phyloP scores from a whole-genome alignment of 1,140 invertebrate species.

The Belonocnema kinseyi region DNA sequence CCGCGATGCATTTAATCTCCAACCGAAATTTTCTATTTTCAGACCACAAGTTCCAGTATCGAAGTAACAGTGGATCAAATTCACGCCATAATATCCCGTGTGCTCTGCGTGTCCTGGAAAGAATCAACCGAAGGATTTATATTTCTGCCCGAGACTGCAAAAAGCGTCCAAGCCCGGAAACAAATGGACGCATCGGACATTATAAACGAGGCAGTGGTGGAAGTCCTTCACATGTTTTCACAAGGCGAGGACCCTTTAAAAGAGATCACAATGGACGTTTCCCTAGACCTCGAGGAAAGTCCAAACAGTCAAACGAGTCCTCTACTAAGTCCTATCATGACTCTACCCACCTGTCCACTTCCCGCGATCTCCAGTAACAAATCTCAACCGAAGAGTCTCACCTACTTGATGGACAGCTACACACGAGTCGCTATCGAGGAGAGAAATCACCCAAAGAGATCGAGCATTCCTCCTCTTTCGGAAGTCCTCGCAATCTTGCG shows the following conservation, averaged over 20 bases:
- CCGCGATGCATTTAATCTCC: too few species aligned
- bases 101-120: slow-evolving; percentile 82
- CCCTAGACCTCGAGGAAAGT: slow-evolving; percentile 73
- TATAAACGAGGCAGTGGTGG: slow-evolving; percentile 81
- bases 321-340: slow-evolving; percentile 58
- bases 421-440: slow-evolving; percentile 82
- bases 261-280: slow-evolving; percentile 72
- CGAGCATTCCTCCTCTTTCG: slow-evolving; percentile 78
- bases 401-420: slow-evolving; percentile 82
- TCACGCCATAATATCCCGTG: slow-evolving; percentile 78
- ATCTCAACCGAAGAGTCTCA: slow-evolving; percentile 73
- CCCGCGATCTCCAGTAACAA: slow-evolving; percentile 62
- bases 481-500: slow-evolving; percentile 78
- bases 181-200: slow-evolving; percentile 77
- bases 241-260: slow-evolving; percentile 79
- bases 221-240: slow-evolving; percentile 80
- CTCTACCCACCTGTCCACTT: slow-evolving; percentile 54
- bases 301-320: slow-evolving; percentile 69
- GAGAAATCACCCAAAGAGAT: slow-evolving; percentile 84
- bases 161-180: slow-evolving; percentile 73
- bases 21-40: slow-evolving; percentile 43
- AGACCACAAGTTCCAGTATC: slow-evolving; percentile 75
- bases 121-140: slow-evolving; percentile 78
- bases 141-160: slow-evolving; percentile 80
- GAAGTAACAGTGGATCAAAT: slow-evolving; percentile 81